Evolutionary conservation across 2,113 vertebrate species (phyloP), one percentile per base, ranked within the genome.

Genomic region (Cyprinodon variegatus): DNA sequence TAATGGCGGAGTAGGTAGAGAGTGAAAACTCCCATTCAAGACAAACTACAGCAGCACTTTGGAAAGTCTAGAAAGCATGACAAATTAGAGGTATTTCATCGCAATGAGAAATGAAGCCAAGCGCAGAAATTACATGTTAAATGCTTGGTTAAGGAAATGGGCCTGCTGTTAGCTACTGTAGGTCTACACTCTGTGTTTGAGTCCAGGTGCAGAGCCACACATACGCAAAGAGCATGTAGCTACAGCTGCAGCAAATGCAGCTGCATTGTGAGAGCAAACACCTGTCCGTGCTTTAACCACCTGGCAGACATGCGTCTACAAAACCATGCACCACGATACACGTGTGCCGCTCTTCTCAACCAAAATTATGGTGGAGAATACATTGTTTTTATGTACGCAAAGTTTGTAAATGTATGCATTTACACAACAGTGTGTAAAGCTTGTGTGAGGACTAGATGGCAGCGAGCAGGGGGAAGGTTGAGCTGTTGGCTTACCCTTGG

Each of bases 161-260:
- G 40, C 67, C 68, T 29, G 38, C 53, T 70, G 78, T 86, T 86
- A 84, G 89, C 91, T 91, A 83, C 91, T 82, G 83, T 85, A 84
- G 76, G 74, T 77, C 73, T 74, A 73, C 65, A 85, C 70, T 71
- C 38, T 76, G 61, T 70, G 85, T 79, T 86, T 82, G 89, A 75
- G 84, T 87, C 87, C 90, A 92, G 91, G 84, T 90, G 88, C 77
- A 81, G 67, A 78, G 38, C 60, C 81, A 64, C 72, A 76, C 83
- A 74, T 40, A 36, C 74, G 63, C 62, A 67, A 38, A 64, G 22
- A 65, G 4, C 3, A 66, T 39, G 80, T 39, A 64, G 10, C 14
- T 69, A 85, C 86, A 92, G 85, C 91, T 90, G 91, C 88, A 83
- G 77, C 77, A 87, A 78, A 83, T 87, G 81, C 87, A 91, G 89